Percentiles rank a stretch among this genome's conserved stretches.
phyloP scores from a whole-genome alignment of 2,113 vertebrate genomes.

The Apus apus region DNA sequence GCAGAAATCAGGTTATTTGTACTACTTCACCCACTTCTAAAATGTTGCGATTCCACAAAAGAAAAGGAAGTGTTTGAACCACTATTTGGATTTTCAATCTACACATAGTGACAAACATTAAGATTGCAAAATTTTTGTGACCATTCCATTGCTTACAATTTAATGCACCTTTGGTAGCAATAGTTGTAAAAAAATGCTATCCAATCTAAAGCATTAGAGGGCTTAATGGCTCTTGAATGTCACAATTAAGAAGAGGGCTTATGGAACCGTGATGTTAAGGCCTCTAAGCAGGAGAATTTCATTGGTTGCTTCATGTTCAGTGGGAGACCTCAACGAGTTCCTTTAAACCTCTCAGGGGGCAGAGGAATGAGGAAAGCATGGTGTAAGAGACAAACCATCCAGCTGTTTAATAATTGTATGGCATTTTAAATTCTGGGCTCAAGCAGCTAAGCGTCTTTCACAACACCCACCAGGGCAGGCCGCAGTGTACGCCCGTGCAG shows the following conservation, averaged over 20 bases:
- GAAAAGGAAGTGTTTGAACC: not conserved
- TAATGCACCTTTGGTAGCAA: not conserved
- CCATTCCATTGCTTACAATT: not conserved
- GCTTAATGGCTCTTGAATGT: not conserved
- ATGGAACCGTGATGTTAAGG: not conserved
- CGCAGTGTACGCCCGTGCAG: slow-evolving; percentile 92
- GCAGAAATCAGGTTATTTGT: not conserved
- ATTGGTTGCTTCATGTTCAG: not conserved
- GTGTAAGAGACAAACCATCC: not conserved
- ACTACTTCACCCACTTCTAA: not conserved
- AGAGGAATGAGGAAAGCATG: not conserved
- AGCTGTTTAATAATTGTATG: slow-evolving; percentile 39
- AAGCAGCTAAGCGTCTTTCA: slow-evolving; percentile 82
- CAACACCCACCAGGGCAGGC: slow-evolving; percentile 94
- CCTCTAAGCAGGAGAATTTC: not conserved
- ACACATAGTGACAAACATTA: not conserved
- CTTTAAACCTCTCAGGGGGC: not conserved
- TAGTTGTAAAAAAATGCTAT: not conserved
- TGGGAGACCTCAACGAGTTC: not conserved
- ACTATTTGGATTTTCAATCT: not conserved
- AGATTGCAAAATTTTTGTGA: not conserved
- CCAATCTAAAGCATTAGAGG: not conserved
- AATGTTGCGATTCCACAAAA: not conserved
- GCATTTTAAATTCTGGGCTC: not conserved
- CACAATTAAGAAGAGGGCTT: not conserved